Conservation (phyloP, 1,140 invertebrate genomes). For the Hermetia illucens region DNA sequence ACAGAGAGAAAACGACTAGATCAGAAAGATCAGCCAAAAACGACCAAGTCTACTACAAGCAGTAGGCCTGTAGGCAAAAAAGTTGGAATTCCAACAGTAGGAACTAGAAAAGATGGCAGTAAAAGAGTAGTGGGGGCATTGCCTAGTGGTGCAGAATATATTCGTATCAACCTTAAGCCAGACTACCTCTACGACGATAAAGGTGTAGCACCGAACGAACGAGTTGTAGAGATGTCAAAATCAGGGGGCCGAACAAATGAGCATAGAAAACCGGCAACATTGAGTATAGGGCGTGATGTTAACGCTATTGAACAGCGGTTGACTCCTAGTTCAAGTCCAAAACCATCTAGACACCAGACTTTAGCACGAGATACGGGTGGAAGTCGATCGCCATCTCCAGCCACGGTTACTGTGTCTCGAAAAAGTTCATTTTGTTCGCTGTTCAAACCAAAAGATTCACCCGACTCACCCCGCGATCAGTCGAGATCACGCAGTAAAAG, state of each 20-base stretch:
- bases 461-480: slow-evolving; percentile 22
- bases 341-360: slow-evolving; percentile 22
- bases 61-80: neutral
- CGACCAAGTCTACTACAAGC: slow-evolving; percentile 2
- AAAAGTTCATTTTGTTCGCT: slow-evolving; percentile 67
- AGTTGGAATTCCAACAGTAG: slow-evolving; percentile 13
- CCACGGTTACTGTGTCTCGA: slow-evolving; percentile 41
- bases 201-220: slow-evolving; percentile 25
- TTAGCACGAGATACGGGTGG: slow-evolving; percentile 18
- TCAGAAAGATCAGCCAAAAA: slow-evolving; percentile 7
- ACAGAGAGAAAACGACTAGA: slow-evolving; percentile 6
- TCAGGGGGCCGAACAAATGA: slow-evolving; percentile 14
- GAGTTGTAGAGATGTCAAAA: slow-evolving; percentile 24
- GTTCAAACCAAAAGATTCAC: slow-evolving; percentile 39
- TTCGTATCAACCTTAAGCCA: slow-evolving; percentile 48
- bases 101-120: slow-evolving; percentile 13
- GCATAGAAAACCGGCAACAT: slow-evolving; percentile 31
- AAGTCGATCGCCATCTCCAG: slow-evolving; percentile 34
- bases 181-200: slow-evolving; percentile 45
- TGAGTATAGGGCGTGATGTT: slow-evolving; percentile 28
- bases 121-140: slow-evolving; percentile 27
- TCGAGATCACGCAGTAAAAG: slow-evolving; percentile 47
- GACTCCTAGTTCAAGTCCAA: slow-evolving; percentile 32
- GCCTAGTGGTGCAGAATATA: slow-evolving; percentile 37
- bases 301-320: slow-evolving; percentile 15